A percentile compares a stretch with the other conserved stretches of the same genome.
Conservation (phyloP, 2,797 vertebrate genomes). For the Yasuhikotakia modesta region DNA sequence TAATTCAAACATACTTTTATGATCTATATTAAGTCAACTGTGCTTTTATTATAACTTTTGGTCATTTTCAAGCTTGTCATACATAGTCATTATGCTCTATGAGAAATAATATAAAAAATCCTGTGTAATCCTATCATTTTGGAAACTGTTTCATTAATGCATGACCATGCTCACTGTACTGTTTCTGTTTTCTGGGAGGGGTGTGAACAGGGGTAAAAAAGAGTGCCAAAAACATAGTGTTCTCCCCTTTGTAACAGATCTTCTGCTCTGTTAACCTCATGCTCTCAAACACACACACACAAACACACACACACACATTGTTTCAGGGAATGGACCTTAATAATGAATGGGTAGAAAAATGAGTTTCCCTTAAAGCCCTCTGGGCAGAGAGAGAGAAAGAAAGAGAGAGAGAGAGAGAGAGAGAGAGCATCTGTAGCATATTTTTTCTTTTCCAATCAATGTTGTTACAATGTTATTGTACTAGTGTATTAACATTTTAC, state of each 20-base stretch:
- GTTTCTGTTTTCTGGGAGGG: constrained; percentile 9
- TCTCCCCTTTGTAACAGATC: constrained; percentile 26
- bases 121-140: background rate
- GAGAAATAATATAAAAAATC: too few relatives aligned
- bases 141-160: background rate
- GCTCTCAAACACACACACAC: background rate
- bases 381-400: constrained; percentile 29
- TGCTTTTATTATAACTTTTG: too few relatives aligned
- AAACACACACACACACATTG: constrained; percentile 4
- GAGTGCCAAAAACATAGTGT: constrained; percentile 25
- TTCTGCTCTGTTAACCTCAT: constrained; percentile 16
- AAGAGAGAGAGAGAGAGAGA: too few relatives aligned
- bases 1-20: too few relatives aligned
- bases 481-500: constrained; percentile 26
- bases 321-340: constrained; percentile 42
- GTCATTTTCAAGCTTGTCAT: too few relatives aligned
- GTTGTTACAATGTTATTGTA: constrained; percentile 33
- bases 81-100: too few relatives aligned
- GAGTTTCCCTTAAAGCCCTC: constrained; percentile 48
- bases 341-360: constrained; percentile 58
- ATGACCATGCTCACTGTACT: background rate
- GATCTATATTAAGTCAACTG: too few relatives aligned
- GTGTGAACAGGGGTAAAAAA: constrained; percentile 8
- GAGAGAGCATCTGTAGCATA: background rate
- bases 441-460: constrained; percentile 17